These are phyloP conservation scores for Python bivittatus DNA, from an alignment of 2,113 vertebrate genomes.

Conservation along the genomic window DNA sequence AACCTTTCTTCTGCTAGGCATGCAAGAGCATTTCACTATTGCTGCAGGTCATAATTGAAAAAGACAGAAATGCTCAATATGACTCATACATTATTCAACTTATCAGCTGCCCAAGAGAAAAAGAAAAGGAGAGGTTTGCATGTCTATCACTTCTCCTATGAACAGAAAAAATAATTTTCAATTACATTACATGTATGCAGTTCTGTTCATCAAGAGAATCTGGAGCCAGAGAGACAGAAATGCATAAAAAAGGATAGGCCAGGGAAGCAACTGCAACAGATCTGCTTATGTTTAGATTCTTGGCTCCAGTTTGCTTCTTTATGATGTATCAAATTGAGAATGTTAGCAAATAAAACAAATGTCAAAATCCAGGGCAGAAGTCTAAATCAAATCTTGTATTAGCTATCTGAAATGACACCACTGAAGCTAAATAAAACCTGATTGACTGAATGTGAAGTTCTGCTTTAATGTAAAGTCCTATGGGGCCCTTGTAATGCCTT, in stretches of 20 bases:
- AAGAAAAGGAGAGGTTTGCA: conserved; percentile 66
- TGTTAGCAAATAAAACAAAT: conserved; percentile 56
- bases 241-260: conserved; percentile 43
- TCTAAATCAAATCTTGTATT: conserved; percentile 61
- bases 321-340: conserved; percentile 27
- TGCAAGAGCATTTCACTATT: conserved; percentile 58
- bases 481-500: conserved; percentile 28
- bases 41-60: conserved; percentile 72
- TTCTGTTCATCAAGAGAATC: conserved; percentile 60
- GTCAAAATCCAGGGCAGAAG: conserved; percentile 40
- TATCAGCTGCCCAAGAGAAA: conserved; percentile 69
- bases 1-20: conserved; percentile 56
- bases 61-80: conserved; percentile 72
- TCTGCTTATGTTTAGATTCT: conserved; percentile 39
- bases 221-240: conserved; percentile 43
- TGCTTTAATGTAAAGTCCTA: conserved; percentile 39
- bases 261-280: conserved; percentile 12
- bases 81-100: conserved; percentile 75
- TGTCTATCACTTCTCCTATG: conserved; percentile 59
- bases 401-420: conserved; percentile 48
- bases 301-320: conserved; percentile 1
- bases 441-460: conserved; percentile 31
- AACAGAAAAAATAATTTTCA: conserved; percentile 72
- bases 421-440: conserved; percentile 50
- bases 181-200: conserved; percentile 58